Conservation (phyloP, 2,113 vertebrate genomes). For the Vulpes lagopus region DNA sequence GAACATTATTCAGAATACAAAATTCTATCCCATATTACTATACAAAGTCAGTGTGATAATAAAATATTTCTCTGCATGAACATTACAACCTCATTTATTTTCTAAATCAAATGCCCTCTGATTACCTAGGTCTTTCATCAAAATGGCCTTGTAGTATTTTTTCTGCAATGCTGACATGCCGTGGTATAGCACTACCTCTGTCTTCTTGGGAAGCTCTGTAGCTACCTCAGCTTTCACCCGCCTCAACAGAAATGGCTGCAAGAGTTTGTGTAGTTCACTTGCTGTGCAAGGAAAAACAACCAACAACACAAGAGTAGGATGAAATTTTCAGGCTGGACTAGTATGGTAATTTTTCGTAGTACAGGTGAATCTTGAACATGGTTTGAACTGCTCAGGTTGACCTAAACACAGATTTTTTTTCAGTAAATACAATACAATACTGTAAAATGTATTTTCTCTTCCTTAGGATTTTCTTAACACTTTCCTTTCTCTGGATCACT, state of each 20-base stretch:
- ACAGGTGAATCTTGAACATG: neutral
- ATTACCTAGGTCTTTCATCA: slow-evolving; percentile 94
- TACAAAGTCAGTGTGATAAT: neutral
- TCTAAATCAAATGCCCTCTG: neutral
- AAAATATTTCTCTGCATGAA: neutral
- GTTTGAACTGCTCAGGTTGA: neutral
- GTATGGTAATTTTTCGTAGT: neutral
- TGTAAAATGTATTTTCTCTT: neutral
- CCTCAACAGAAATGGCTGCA: slow-evolving; percentile 95
- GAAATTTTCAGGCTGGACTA: neutral
- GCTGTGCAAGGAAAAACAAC: slow-evolving; percentile 83
- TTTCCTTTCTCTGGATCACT: neutral
- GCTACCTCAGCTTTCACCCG: slow-evolving; percentile 95
- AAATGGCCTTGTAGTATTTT: slow-evolving; percentile 94
- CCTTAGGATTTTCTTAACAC: neutral
- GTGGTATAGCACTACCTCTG: slow-evolving; percentile 94
- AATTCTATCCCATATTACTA: neutral
- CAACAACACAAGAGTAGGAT: neutral
- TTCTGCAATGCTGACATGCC: slow-evolving; percentile 95
- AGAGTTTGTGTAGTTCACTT: slow-evolving; percentile 90
- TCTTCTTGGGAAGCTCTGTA: slow-evolving; percentile 93
- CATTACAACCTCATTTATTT: neutral
- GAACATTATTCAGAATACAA: neutral
- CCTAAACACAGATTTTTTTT: neutral
- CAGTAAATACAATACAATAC: neutral